Conservation (phyloP, 2,888 invertebrate species). For the Hololepta plana region DNA sequence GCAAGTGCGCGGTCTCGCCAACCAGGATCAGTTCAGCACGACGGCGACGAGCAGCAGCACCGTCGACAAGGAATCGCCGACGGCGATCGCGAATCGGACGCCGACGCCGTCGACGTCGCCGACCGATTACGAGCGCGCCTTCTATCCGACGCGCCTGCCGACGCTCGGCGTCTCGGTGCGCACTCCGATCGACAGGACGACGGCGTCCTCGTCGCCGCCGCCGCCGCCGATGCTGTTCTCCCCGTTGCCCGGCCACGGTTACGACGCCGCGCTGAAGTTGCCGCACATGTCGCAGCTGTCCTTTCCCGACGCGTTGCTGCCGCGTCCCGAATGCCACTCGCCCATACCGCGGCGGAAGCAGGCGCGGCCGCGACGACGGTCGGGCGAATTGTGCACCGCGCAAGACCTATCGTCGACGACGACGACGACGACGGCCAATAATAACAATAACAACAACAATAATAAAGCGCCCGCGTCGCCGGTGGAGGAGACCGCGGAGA, state of each 20-base stretch:
- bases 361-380: constrained; percentile 67
- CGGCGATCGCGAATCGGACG: constrained; percentile 17
- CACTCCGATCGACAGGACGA: constrained; percentile 9
- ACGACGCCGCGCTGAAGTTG: constrained; percentile 27
- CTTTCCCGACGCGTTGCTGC: constrained; percentile 25
- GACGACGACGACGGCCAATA: constrained; percentile 18
- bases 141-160: constrained; percentile 16
- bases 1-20: constrained; percentile 62
- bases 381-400: constrained; percentile 45
- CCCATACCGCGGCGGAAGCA: constrained; percentile 75
- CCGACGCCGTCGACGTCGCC: constrained; percentile 30
- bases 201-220: constrained; percentile 16
- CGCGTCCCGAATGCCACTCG: constrained; percentile 42
- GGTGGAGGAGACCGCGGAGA: constrained; percentile 31
- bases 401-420: constrained; percentile 39
- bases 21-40: constrained; percentile 29
- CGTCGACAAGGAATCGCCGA: constrained; percentile 21
- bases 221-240: constrained; percentile 21
- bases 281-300: constrained; percentile 28
- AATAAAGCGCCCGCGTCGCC: constrained; percentile 12
- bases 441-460: constrained; percentile 8
- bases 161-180: constrained; percentile 15
- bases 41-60: constrained; percentile 1
- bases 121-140: constrained; percentile 24
- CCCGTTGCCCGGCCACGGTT: constrained; percentile 27